These are phyloP conservation scores for Smittia sp. DNA, from an alignment of 2,888 invertebrate genomes.

Conservation along the genomic window DNA sequence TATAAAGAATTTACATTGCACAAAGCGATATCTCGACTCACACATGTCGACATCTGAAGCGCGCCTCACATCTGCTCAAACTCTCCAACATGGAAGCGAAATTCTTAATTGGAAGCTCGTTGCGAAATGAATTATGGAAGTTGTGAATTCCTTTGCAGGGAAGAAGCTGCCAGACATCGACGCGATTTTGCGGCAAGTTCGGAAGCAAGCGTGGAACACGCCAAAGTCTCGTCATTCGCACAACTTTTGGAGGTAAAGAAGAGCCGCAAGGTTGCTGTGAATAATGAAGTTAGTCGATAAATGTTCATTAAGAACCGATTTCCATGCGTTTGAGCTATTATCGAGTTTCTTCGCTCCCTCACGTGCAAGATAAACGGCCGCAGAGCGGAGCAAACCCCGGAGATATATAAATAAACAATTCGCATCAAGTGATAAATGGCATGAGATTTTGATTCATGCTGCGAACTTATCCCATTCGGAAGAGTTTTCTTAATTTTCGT, in stretches of 20 bases:
- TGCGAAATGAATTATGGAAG: background rate
- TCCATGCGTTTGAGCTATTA: background rate
- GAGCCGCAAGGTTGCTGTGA: background rate
- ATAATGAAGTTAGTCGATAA: constrained; percentile 4
- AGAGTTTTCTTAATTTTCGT: constrained; percentile 26
- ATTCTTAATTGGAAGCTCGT: background rate
- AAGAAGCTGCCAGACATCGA: constrained; percentile 44
- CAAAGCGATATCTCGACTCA: background rate
- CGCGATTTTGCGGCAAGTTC: constrained; percentile 44
- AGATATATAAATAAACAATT: constrained; percentile 38
- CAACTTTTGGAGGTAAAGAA: constrained; percentile 35
- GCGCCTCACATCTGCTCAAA: background rate
- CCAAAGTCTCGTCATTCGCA: constrained; percentile 42
- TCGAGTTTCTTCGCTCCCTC: background rate
- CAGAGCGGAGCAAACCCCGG: background rate
- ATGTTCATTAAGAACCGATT: background rate
- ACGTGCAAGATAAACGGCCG: constrained; percentile 28
- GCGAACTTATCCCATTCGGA: no score
- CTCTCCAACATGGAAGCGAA: constrained; percentile 2
- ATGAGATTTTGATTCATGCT: constrained; percentile 36
- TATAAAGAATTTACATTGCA: background rate
- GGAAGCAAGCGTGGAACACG: constrained; percentile 44
- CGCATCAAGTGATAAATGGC: constrained; percentile 34
- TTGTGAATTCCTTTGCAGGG: constrained; percentile 38
- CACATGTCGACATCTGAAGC: background rate